Evolutionary conservation across 2,113 vertebrate genomes (phyloP), one percentile per base, ranked within the genome.

Genomic region (Puffinus mauretanicus): DNA sequence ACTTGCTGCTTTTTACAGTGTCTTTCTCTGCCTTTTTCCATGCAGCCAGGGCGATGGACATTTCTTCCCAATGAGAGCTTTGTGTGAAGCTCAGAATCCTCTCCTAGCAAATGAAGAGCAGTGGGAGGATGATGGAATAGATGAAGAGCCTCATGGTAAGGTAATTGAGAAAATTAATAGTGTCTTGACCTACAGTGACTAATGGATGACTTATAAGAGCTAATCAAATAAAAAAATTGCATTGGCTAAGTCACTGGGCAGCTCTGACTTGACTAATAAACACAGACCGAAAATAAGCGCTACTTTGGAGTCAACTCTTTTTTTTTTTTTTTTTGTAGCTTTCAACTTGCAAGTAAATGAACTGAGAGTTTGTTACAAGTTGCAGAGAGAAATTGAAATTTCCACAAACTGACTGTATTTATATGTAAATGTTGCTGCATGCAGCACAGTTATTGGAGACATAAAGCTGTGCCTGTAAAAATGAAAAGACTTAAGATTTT

Each of bases 41-140:
- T 49, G 49, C 96, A 99, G 99, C 97, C 98, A 98, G 93, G 99
- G 99, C 2, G 99, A 99, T 75, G 99, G 99, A 57, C 99, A 99
- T 61, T 99, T 98, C 40, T 99, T 99, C 97, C 99, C 99, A 19
- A 97, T 99, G 97, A 99, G 98, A 96, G 97, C 97, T 67, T 93
- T 97, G 47, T 98, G 94, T 84, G 99, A 99, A 90, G 99, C 98
- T 51, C 98, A 94, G 76, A 99, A 99, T 82, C 99, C 99, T 21
- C 97, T 99, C 77, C 97, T 99, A 88, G 98, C 98, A 80, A 98
- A 98, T 51, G 99, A 99, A 96, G 98, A 99, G 94, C 98, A 98
- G 88, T 99, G 99, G 99, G 98, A 99, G 88, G 99, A 99, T 55
- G 98, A 98, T 13, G 95, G 97, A 54, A 98, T 98, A 52, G 99